Conservation (phyloP, 2,797 vertebrate genomes). For the Pantherophis alleghaniensis region DNA sequence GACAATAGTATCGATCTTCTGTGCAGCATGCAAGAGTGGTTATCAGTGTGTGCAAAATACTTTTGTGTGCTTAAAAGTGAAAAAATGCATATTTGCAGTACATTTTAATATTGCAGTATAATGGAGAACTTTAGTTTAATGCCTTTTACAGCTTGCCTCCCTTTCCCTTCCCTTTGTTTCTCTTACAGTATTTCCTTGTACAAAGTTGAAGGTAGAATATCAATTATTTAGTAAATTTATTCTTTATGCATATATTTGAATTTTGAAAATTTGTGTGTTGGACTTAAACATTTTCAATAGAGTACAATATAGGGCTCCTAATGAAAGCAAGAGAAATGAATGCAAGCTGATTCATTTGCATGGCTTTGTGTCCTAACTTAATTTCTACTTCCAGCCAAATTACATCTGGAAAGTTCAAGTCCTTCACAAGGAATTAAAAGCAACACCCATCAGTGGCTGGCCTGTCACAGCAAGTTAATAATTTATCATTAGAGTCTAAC, state of each 20-base stretch:
- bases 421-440: constrained; percentile 67
- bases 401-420: constrained; percentile 62
- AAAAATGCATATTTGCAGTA: not conserved
- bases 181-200: not conserved
- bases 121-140: not conserved
- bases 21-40: not conserved
- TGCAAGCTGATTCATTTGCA: constrained; percentile 10
- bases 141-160: not conserved
- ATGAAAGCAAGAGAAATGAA: not conserved
- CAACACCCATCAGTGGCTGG: constrained; percentile 58
- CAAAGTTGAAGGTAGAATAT: not conserved
- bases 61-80: not conserved
- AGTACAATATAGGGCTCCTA: not conserved
- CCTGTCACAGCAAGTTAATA: constrained; percentile 68
- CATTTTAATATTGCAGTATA: not conserved
- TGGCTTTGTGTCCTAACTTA: constrained; percentile 43
- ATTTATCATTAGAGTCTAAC: constrained; percentile 65
- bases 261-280: not conserved
- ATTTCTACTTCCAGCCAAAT: constrained; percentile 60
- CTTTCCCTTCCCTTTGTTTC: not conserved
- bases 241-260: not conserved
- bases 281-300: not conserved
- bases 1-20: not conserved
- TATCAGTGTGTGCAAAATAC: not conserved
- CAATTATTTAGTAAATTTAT: not conserved